Percentiles rank a stretch among this genome's conserved stretches.
These are phyloP conservation scores for Acropora yongei DNA, from an alignment of 64 coral and sea anemone genomes.

Conservation along the genomic window DNA sequence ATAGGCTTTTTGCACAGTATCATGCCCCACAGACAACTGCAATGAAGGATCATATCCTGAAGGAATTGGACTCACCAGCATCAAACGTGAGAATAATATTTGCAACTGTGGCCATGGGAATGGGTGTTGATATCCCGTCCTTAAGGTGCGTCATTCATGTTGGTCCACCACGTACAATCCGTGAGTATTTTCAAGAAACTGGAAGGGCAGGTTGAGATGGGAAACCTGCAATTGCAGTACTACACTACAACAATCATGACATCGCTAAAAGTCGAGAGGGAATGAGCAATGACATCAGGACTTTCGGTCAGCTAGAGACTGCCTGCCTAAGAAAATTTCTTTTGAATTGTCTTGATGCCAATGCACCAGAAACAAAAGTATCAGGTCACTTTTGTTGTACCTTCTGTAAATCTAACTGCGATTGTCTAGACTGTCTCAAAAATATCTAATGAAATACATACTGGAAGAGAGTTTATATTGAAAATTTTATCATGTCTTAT, in stretches of 20 bases:
- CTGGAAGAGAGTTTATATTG: too few species aligned
- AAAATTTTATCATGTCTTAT: too few species aligned
- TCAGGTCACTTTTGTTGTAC: too few species aligned
- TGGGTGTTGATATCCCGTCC: too few species aligned
- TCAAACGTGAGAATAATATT: slow-evolving; percentile 34
- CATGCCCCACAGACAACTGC: slow-evolving; percentile 30
- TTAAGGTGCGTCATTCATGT: slow-evolving; percentile 49
- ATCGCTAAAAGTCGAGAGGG: too few species aligned
- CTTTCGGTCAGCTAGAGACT: slow-evolving; percentile 7
- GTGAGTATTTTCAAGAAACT: background rate
- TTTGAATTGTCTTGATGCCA: slow-evolving; percentile 19
- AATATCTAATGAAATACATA: too few species aligned
- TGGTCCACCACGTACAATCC: slow-evolving; percentile 26
- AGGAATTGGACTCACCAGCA: background rate
- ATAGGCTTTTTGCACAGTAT: background rate
- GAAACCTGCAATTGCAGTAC: too few species aligned
- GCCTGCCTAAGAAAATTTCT: too few species aligned
- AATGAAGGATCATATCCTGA: slow-evolving; percentile 39
- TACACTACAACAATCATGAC: too few species aligned
- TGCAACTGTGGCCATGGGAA: slow-evolving; percentile 19
- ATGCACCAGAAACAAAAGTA: background rate
- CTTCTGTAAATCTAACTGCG: too few species aligned
- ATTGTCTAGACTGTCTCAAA: too few species aligned
- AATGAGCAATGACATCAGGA: too few species aligned
- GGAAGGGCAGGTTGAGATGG: background rate